Base-by-base conservation (phyloP, 2,888 invertebrate species). In the Melanostoma mellinum region DNA sequence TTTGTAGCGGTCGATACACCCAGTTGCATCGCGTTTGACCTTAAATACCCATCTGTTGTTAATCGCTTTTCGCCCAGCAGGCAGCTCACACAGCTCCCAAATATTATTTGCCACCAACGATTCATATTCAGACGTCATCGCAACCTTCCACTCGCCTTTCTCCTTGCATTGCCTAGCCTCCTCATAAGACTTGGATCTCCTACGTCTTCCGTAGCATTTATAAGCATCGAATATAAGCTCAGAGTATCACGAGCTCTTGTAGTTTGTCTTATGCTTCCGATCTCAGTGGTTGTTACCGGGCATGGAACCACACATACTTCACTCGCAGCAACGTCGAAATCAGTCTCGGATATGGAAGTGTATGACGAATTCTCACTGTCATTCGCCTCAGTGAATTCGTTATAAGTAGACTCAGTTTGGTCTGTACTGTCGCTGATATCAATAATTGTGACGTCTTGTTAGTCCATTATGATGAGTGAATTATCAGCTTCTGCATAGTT, bases 301-400 rank as follows among this genome's bases (percentile, higher is more conserved):
- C 36, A 36, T 67, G 32, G 40, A 32, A 42, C 42, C 38, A 52
- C 40, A 4, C 2, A n/a, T 32, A 69, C 6, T 8, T 58, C 56
- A 40, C 56, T 69, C 0, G 48, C 50, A 35, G 40, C 68, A 56
- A 68, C 38, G 20, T 68, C 68, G 5, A 68, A 68, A 60, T 71
- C 50, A 6, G 35, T 53, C 10, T 42, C 71, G 20, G 3, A 9
- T 0, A 42, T 4, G 4, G 30, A 42, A 8, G 36, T 53, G n/a
- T 53, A 61, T 36, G 35, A 44, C 52, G 53, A 72, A 53, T 72
- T 72, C 53, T 53, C 44, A 5, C 58, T 50, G 10, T 56, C 48
- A 36, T 4, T 8, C n/a, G 48, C 58, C 58, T 69, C 69, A 72
- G 60, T 55, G 46, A 32, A 55, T 68, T 68, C 56, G 53, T 36